Percentiles rank a stretch among this genome's conserved stretches.
phyloP scores from a whole-genome alignment of 2,113 vertebrate genomes.

The Edolisoma coerulescens region DNA sequence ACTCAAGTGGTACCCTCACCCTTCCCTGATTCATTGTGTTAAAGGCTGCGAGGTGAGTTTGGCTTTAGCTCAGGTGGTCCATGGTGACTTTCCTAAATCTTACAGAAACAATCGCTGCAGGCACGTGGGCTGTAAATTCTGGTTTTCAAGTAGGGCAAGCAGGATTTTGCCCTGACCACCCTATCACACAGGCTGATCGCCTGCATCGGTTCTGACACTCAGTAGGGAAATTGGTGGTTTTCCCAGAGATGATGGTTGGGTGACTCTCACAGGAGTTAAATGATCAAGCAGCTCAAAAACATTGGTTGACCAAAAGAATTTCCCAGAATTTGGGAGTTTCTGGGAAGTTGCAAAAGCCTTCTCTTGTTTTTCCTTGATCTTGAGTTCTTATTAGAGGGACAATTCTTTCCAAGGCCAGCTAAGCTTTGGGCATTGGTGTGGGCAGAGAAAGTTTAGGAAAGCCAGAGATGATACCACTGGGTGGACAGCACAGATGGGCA shows the following conservation, averaged over 20 bases:
- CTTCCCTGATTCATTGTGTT: conserved; percentile 90
- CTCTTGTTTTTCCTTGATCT: conserved; percentile 1
- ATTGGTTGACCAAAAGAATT: neutral
- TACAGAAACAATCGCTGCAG: neutral
- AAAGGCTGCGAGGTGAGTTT: conserved; percentile 93
- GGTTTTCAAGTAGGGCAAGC: neutral
- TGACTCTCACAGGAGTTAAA: neutral
- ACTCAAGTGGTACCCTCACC: conserved; percentile 93
- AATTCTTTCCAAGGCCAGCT: neutral
- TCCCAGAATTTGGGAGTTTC: neutral
- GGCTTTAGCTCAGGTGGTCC: neutral
- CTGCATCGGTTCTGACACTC: neutral
- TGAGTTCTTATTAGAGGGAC: neutral
- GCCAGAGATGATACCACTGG: neutral
- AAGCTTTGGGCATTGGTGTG: neutral
- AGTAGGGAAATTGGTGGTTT: neutral
- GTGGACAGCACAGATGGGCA: neutral
- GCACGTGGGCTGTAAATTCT: neutral
- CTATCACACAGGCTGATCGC: neutral
- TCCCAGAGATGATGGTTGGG: neutral
- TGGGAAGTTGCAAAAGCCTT: conserved; percentile 6
- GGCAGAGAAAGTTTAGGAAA: neutral
- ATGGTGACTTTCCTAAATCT: neutral
- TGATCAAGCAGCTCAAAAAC: neutral
- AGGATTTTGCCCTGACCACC: neutral